Conservation (phyloP, 2,888 invertebrate species). For the Ariolimax columbianus region DNA sequence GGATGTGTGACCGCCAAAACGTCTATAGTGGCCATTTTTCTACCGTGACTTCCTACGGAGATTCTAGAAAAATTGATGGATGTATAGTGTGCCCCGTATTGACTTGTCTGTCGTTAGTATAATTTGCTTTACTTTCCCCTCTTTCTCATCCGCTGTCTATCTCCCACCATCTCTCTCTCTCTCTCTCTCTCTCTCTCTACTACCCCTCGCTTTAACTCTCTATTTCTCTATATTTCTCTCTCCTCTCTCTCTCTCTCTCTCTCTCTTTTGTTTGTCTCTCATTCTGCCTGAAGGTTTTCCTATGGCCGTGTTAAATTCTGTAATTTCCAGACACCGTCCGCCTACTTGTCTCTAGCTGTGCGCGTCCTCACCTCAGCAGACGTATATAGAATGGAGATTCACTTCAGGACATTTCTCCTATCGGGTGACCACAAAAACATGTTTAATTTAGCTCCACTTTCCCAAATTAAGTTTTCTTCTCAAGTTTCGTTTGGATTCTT, state of each 20-base stretch:
- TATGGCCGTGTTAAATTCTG: not conserved
- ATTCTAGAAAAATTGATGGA: not conserved
- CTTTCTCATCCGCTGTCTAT: not conserved
- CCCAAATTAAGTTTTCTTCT: slow-evolving; percentile 13
- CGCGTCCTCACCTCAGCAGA: not conserved
- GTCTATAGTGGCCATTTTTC: not conserved
- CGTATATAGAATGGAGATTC: not conserved
- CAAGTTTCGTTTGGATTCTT: not conserved
- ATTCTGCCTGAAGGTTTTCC: not conserved
- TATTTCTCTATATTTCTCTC: not conserved
- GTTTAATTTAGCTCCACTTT: slow-evolving; percentile 10
- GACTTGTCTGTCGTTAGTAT: slow-evolving; percentile 10
- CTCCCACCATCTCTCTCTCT: not conserved
- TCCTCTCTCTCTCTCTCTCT: not conserved
- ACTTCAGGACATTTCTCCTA: not conserved
- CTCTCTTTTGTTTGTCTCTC: not conserved
- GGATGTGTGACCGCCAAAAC: not conserved
- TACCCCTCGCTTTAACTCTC: not conserved
- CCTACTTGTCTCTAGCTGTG: not conserved
- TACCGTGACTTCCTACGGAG: not conserved
- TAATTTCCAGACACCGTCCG: not conserved
- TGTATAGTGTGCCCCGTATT: not conserved
- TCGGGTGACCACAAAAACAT: not conserved
- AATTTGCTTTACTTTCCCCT: not conserved
- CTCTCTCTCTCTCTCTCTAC: not conserved